Evolutionary conservation across 2,888 invertebrate species (phyloP), one percentile per base, ranked within the genome.

Genomic region (Alsophila aescularia): DNA sequence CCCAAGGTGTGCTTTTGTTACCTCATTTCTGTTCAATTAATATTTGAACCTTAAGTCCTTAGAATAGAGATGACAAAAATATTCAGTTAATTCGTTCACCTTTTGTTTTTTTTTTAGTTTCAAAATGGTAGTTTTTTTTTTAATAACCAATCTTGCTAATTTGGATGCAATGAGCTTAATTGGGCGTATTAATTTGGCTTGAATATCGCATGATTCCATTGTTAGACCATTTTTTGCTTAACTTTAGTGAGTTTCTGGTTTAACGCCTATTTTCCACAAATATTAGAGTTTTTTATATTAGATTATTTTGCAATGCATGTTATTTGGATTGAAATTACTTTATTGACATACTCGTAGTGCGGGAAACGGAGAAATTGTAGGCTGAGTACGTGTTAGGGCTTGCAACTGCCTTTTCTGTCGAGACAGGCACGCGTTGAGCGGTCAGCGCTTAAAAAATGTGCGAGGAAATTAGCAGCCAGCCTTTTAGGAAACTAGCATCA

Each of bases 1-100:
- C 34, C 64, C 67, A 69, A 76, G 73, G 75, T 77, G 73, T 69
- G 72, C 78, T 79, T 81, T 86, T 89, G 85, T 87, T 80, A 69
- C 71, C 73, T 75, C 70, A 76, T 81, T 83, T 81, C 74, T 16
- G 34, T 49, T 27, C 14, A 32, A 36, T 7, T 12, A 40, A 10
- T 42, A 42, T 32, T 50, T 55, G 10, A 45, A 45, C 55, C 36
- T 41, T 50, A 50, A 12, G 13, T 2, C 40, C 24, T 54, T 21
- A 35, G 24, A 44, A 55, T 50, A 50, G 24, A 29, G 44, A 14
- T 34, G 39, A 45, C 40, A 21, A 45, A 37, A 12, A 24, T 39
- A 16, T 18, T 47, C 27, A 21, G 9, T 1, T n/a, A 31, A 12
- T 47, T 10, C 15, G 12, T 27, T 32, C 18, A 36, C 31, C 21